Percentiles rank a stretch among this genome's conserved stretches.
Conservation (phyloP, 2,113 vertebrate species). For the Mesoclemmys tuberculata region DNA sequence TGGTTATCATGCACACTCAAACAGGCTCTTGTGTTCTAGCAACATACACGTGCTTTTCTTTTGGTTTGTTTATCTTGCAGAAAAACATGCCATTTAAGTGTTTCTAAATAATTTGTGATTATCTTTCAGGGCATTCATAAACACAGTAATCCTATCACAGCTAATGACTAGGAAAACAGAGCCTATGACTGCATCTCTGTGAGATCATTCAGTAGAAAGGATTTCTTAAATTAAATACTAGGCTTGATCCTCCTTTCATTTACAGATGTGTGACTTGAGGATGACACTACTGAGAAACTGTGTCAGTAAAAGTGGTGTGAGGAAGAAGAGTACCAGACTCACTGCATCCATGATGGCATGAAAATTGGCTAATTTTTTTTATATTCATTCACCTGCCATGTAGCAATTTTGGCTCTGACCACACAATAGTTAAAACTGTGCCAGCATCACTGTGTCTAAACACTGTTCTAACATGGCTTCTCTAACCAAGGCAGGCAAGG, state of each 20-base stretch:
- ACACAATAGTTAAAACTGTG: neutral
- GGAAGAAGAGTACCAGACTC: accelerated
- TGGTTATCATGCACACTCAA: neutral
- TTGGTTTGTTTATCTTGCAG: neutral
- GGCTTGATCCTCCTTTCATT: neutral
- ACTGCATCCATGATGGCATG: accelerated
- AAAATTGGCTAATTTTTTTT: neutral
- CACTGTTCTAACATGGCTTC: neutral
- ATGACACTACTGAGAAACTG: neutral
- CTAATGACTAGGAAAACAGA: neutral
- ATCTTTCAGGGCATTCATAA: neutral
- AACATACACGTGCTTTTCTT: conserved; percentile 27
- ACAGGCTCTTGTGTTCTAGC: conserved; percentile 1
- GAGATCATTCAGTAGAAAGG: neutral
- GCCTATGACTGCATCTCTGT: neutral
- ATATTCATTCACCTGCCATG: neutral
- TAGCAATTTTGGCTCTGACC: accelerated
- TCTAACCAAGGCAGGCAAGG: neutral
- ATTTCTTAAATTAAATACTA: neutral
- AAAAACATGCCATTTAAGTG: neutral
- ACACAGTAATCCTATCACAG: accelerated
- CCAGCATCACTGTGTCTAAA: neutral
- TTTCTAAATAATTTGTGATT: conserved; percentile 43
- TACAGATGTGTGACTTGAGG: neutral
- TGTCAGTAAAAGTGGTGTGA: neutral